Evolutionary conservation across 1,140 invertebrate genomes (phyloP), one percentile per base, ranked within the genome.

Genomic region (Macrobrachium nipponense): DNA sequence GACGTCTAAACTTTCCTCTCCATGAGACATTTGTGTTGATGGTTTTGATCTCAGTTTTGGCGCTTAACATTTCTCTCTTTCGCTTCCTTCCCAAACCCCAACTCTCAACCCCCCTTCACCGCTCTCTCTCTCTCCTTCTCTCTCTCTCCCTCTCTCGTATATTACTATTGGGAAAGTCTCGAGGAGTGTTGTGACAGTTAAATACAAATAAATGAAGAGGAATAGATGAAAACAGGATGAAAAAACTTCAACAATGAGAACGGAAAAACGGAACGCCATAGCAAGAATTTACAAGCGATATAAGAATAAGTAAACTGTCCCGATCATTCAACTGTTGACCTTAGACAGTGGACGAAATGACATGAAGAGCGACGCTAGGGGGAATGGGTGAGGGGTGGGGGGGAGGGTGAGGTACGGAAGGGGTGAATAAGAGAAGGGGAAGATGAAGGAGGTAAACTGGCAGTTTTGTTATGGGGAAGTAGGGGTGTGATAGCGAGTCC

Each of bases 361-460:
- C 23, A 73, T 20, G 70, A 15, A 73, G 70, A 7, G 23, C 5
- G 15, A 27, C 4, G 5, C 12, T 2, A 2, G 70, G 6, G 70
- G 23, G 70, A 15, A 36, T 10, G 17, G 64, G 11, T 14, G 61
- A 17, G n/a, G n/a, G n/a, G 43, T 43, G 10, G 62, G 75, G 43
- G 44, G 59, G 75, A 6, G 10, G 17, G 80, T 7, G 11, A 18
- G 68, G 36, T 36, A 36, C 27, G 36, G 23, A 58, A 58, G 60
- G 15, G 60, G 60, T 10, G 78, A 11, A 62, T 58, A 62, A 44
- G 82, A 70, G 44, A 62, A 43, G 82, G n/a, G 43, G 64, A 36
- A 27, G 75, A 36, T 44, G 64, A 68, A 59, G 66, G 68, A 36
- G 64, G 43, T 68, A 58, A 6, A 77, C 15, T 58, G 43, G 75